Conservation (phyloP, 2,797 vertebrate genomes). For the Adrianichthys oophorus region DNA sequence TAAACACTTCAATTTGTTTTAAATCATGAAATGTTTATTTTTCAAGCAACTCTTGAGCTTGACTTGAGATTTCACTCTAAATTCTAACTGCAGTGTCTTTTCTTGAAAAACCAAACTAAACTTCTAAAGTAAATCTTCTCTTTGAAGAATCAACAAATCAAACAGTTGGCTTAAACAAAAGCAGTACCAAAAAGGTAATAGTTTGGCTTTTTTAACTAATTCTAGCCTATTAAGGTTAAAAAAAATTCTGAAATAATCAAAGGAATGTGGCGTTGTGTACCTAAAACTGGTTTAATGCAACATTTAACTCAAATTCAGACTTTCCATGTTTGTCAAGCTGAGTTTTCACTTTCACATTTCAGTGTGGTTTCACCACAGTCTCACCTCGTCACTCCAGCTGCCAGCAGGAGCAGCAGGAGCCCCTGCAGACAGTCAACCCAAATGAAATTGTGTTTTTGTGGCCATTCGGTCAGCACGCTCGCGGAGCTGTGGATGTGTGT, state of each 20-base stretch:
- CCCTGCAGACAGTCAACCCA: conserved; percentile 21
- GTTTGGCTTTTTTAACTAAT: too few relatives aligned
- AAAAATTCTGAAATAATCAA: too few relatives aligned
- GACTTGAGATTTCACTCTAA: too few relatives aligned
- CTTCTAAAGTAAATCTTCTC: neutral
- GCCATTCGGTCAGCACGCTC: conserved; percentile 9
- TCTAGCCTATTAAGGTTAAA: too few relatives aligned
- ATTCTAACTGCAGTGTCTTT: too few relatives aligned
- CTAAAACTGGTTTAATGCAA: neutral
- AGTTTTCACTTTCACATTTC: conserved; percentile 24
- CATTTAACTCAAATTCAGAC: neutral
- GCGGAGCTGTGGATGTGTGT: conserved; percentile 13
- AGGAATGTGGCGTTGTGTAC: neutral
- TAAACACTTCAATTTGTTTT: too few relatives aligned
- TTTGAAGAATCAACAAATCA: neutral
- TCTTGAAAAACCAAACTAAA: too few relatives aligned
- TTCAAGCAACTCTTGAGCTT: too few relatives aligned
- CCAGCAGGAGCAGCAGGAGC: conserved; percentile 19
- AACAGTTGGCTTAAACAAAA: neutral
- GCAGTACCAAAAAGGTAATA: too few relatives aligned
- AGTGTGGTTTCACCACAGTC: conserved; percentile 40
- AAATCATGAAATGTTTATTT: too few relatives aligned
- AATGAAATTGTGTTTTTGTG: conserved; percentile 8
- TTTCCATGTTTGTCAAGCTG: conserved; percentile 3
- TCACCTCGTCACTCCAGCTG: conserved; percentile 22